Conservation (phyloP, 2,113 vertebrate species). For the Diadophis punctatus region DNA sequence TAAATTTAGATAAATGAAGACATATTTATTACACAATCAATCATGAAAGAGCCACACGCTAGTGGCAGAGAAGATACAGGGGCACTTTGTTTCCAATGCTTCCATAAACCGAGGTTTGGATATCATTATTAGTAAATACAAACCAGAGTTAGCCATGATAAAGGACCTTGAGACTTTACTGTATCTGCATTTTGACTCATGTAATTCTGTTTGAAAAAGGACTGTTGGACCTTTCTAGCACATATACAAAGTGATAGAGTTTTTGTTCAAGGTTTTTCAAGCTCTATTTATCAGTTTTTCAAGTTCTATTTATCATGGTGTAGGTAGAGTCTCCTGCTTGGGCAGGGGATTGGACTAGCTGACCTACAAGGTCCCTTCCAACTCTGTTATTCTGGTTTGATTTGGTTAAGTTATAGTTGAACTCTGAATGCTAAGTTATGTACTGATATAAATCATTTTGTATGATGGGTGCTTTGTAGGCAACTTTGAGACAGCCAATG, state of each 20-base stretch:
- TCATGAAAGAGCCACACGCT: not conserved
- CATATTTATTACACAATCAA: not conserved
- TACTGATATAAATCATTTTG: not conserved
- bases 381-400: not conserved
- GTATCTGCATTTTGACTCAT: not conserved
- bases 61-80: not conserved
- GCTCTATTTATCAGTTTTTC: not conserved
- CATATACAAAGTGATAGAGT: not conserved
- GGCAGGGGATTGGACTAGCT: no score
- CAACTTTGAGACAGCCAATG: constrained; percentile 94
- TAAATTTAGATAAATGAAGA: not conserved
- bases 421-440: not conserved
- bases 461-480: constrained; percentile 62
- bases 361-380: no score
- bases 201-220: not conserved
- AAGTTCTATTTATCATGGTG: not conserved
- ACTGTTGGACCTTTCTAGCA: not conserved
- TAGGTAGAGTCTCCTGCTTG: no score
- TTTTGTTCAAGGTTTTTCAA: not conserved
- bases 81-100: not conserved
- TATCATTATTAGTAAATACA: not conserved
- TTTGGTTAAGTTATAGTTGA: not conserved
- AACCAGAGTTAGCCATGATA: not conserved
- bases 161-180: not conserved
- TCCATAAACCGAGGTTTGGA: not conserved